Evolutionary conservation across 2,797 vertebrate species (phyloP), one percentile per base, ranked within the genome.

Genomic region (Threskiornis aethiopicus): DNA sequence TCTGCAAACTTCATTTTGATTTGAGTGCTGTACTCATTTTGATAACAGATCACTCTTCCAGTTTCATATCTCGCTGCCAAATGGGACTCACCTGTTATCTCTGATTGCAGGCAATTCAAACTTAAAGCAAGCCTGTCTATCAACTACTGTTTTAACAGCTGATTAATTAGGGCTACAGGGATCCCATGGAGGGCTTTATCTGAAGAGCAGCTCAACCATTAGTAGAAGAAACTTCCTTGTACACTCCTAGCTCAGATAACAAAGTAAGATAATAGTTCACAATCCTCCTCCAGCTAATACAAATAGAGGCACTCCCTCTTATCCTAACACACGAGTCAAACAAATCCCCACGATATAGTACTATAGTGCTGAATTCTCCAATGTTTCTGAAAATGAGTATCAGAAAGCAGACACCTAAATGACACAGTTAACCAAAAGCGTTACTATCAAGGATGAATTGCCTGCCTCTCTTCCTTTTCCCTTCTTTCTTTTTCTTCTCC

Each of bases 131-230:
- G 98, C 96, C 97, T 97, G 97, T 98, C 98, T 98, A 98, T 98
- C 98, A 98, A 98, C 97, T 96, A 97, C 97, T 98, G 98, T 98
- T 98, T 98, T 98, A 98, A 98, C 98, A 98, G 98, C 98, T 98
- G 98, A 98, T 98, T 98, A 98, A 98, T 98, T 98, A 98, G 97
- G 94, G 94, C 98, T 97, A 96, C 76, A 87, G 98, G 96, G 97
- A 98, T 98, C 96, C 96, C 96, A 95, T 93, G 92, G 92, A 98
- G 95, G 92, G 97, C 97, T 98, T 98, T 98, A 98, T 98, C 98
- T 98, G 98, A 98, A 98, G 98, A 98, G 98, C 96, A 9, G 97
- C 96, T 98, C 98, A 98, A 92, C 98, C 98, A 98, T 98, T 98
- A 98, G 98, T 97, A 98, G 97, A 97, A 97, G 98, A 98, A 99